Evolutionary conservation across 2,797 vertebrate species (phyloP).

Genomic region (Carcharodon carcharias): DNA sequence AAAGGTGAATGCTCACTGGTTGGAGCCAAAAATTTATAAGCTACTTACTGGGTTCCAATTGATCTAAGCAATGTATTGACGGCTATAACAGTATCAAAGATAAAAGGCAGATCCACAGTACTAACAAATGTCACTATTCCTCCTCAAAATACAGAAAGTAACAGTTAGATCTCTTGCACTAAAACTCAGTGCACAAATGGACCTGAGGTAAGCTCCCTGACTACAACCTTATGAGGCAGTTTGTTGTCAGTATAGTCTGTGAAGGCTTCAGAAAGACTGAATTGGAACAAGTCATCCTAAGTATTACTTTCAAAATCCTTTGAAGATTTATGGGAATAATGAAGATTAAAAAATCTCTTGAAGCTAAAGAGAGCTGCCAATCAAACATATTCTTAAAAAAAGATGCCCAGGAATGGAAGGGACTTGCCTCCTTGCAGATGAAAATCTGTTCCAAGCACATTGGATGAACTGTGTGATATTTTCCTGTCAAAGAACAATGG

Average conservation of each 20-base stretch:
- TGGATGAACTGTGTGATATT: not conserved
- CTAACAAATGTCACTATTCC: not conserved
- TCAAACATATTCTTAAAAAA: not conserved
- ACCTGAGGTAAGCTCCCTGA: not conserved
- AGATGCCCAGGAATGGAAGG: not conserved
- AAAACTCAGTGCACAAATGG: not conserved
- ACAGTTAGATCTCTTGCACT: not conserved
- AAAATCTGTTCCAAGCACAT: not conserved
- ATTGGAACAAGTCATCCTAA: not conserved
- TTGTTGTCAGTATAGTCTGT: not conserved
- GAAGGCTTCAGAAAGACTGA: not conserved
- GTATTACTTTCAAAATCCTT: not conserved
- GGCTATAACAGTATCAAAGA: not conserved
- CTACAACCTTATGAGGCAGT: not conserved
- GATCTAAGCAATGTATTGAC: not conserved
- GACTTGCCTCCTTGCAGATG: not conserved
- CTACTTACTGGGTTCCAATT: not conserved
- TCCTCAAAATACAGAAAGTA: not conserved
- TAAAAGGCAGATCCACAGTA: not conserved
- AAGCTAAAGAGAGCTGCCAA: not conserved
- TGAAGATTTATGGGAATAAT: not conserved
- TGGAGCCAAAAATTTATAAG: not conserved
- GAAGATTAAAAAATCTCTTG: not conserved
- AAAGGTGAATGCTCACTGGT: not conserved
- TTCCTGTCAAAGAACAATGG: conserved; percentile 4